A percentile compares a stretch with the other conserved stretches of the same genome.
These are phyloP conservation scores for Luperina testacea DNA, from an alignment of 2,888 invertebrate species.

Conservation along the genomic window DNA sequence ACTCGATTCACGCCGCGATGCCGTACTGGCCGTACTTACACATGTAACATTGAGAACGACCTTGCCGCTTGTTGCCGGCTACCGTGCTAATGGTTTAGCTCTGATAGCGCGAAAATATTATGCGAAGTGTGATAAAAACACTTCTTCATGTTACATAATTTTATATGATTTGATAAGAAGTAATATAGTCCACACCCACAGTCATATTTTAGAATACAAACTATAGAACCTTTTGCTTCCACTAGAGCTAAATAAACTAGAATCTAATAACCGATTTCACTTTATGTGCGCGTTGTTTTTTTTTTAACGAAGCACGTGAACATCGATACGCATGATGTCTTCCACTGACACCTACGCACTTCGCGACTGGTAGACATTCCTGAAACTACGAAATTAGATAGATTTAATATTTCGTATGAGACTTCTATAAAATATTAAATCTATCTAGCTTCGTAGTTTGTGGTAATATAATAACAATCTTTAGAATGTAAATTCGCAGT, in stretches of 20 bases:
- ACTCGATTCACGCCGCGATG: constrained; percentile 59
- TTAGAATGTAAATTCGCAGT: not conserved
- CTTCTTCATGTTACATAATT: not conserved
- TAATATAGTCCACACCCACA: not conserved
- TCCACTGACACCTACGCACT: constrained; percentile 59
- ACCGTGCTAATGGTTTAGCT: constrained; percentile 66
- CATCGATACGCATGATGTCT: constrained; percentile 57
- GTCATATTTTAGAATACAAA: constrained; percentile 9
- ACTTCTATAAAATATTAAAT: not conserved
- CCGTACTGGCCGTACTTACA: constrained; percentile 65
- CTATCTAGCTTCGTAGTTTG: not conserved
- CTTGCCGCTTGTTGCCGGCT: constrained; percentile 82
- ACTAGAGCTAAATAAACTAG: constrained; percentile 37
- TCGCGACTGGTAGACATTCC: constrained; percentile 33
- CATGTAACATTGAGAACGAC: constrained; percentile 85
- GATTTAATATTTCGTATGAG: constrained; percentile 1
- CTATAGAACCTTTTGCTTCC: constrained; percentile 2
- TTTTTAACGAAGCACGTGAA: constrained; percentile 54
- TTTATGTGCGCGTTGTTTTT: constrained; percentile 52
- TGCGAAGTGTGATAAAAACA: constrained; percentile 23
- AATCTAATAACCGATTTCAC: constrained; percentile 59
- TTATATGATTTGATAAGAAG: not conserved
- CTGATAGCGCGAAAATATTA: constrained; percentile 70
- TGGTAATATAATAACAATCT: not conserved
- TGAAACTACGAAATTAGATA: constrained; percentile 23